Base-by-base conservation (phyloP, 2,113 vertebrate species). In the Mastomys natalensis region DNA sequence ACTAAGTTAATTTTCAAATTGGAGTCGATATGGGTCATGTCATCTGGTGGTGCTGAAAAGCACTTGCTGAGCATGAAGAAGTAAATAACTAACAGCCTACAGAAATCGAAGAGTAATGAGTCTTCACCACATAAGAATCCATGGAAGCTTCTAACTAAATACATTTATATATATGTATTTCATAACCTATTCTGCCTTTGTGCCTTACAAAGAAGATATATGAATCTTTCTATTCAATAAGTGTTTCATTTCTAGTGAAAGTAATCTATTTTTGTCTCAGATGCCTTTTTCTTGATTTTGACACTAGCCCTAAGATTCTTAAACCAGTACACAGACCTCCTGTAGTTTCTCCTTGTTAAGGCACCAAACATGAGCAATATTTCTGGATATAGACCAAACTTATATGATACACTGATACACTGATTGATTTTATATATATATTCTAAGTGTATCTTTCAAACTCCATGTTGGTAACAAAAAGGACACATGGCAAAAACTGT, bases 131-230 rank as follows among this genome's bases (percentile, higher is more conserved):
- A 98, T 98, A 96, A 98, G 94, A 98, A 97, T 98, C 98, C 98
- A 97, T 95, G 80, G 98, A 98, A 97, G 98, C 94, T 97, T 98
- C 97, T 98, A 98, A 98, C 96, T 98, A 98, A 98, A 97, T 45
- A 98, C 94, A 97, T 98, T 98, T 98, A 98, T 97, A 98, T 98
- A 97, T 97, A 97, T 98, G 96, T 96, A 98, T 98, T 98, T 98
- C 97, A 97, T 98, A 98, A 98, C 95, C 96, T 96, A 97, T 98
- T 97, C 95, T 97, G 55, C 15, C 48, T 84, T 98, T 95, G 51
- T 93, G 98, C 96, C 96, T 97, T 97, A 97, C 89, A 96, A 62
- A 97, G 96, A 98, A 95, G 74, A 97, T 95, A 87, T 97, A 97
- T 98, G 97, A 96, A 96, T 97, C 94, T 90, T 98, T 94, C 19